Conservation (phyloP, 2,888 invertebrate genomes). For the Linnaemya tessellans region DNA sequence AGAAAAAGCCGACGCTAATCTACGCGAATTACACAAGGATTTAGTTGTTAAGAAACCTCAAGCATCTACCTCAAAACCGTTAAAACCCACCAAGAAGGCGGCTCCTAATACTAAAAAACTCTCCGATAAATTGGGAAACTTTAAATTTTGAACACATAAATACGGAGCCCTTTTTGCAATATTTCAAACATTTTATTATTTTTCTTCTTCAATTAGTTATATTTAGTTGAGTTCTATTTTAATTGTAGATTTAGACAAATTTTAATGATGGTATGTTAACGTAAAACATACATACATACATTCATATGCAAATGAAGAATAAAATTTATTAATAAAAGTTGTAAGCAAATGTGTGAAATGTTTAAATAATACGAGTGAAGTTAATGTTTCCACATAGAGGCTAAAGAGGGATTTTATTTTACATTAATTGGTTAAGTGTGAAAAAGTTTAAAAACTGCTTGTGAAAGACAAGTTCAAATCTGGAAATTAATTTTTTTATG, state of each 20-base stretch:
- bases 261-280: conserved; percentile 39
- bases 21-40: conserved; percentile 82
- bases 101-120: conserved; percentile 79
- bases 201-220: conserved; percentile 36
- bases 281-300: conserved; percentile 3
- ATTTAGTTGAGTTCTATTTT: conserved; percentile 56
- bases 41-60: conserved; percentile 82
- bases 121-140: conserved; percentile 78
- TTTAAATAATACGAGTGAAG: neutral
- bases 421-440: no score
- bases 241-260: conserved; percentile 55
- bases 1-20: conserved; percentile 80
- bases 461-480: no score
- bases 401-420: no score
- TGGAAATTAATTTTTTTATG: no score
- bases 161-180: conserved; percentile 3
- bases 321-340: neutral
- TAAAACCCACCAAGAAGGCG: conserved; percentile 78
- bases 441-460: no score
- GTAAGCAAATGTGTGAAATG: neutral
- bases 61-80: conserved; percentile 72
- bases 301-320: conserved; percentile 5
- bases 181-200: conserved; percentile 22
- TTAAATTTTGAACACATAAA: conserved; percentile 77
- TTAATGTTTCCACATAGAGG: no score